Base-by-base conservation (phyloP, 1,140 invertebrate genomes). In the Doryteuthis pealeii region DNA sequence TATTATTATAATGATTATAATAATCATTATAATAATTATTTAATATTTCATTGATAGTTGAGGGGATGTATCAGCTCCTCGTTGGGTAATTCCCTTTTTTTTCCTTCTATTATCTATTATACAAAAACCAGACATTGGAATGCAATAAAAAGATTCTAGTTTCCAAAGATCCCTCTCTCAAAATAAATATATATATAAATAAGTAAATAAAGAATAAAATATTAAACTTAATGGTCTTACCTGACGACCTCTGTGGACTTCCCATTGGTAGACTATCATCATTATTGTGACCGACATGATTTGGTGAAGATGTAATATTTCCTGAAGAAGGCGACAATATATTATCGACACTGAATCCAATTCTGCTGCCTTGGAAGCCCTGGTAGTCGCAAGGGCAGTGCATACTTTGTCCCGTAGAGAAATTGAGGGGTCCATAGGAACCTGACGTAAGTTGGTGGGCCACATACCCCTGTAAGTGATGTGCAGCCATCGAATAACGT, bases 301-400 rank as follows among this genome's bases (percentile, higher is more conserved):
- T 58, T 22, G 54, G 54, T 22, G 54, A 58, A 15, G 54, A 6
- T 28, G 54, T 58, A 58, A 58, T 58, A 58, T 58, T 58, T 22
- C 54, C 18, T 28, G 54, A 22, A 10, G 35, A 40, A n/a, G 18
- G 54, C 18, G 54, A n/a, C 26, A 58, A 58, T 58, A 58, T 58
- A 22, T 58, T 58, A 14, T 58, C 54, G 6, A 58, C 54, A 22
- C 54, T 58, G 54, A 58, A 58, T n/a, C 54, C 54, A 22, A 58
- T n/a, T 22, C 54, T 22, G 18, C 18, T 28, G 18, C 26, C 26
- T 22, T 58, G 54, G 54, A 58, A 58, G 1, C 22, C 54, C 26
- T 58, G 54, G 54, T 58, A 58, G 26, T 58, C 54, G 18, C 54
- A 58, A 6, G 54, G 54, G 54, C 54, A 58, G 54, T 58, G 54